Base-by-base conservation (phyloP, 1,140 invertebrate genomes). In the Araneus ventricosus region DNA sequence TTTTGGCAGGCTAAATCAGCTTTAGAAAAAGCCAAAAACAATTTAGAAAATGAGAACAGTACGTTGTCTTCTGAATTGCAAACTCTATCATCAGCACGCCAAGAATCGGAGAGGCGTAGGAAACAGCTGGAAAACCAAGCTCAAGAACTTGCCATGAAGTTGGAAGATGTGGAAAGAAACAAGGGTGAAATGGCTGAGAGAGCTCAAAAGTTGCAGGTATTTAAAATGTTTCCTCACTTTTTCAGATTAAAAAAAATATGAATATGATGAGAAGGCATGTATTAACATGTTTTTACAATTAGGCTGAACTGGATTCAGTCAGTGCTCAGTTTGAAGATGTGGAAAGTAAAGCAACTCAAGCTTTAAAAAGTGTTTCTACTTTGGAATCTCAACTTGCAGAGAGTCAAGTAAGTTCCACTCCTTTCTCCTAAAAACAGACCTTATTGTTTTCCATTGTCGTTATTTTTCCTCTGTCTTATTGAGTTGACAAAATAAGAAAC, bases 61-160 rank as follows among this genome's bases (percentile, higher is more conserved):
- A 98, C 99, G 95, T 95, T 99, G 88, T 97, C 98, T 0, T 98
- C 97, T 45, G 99, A 99, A 95, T 95, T 99, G 94, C 97, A 98
- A 94, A 97, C 97, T 70, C 97, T 99, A 0, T 97, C 97, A 61
- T 97, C 97, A 2, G 97, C 97, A 27, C 97, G 98, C 93, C 97
- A 97, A 90, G 99, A 99, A 95, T 97, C 97, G 82, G 99, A 99
- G 95, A 97, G 99, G 57, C 96, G 98, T 82, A 96, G 99, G 59
- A 99, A 99, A 95, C 98, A 99, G 95, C 97, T 97, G 3, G 99
- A 99, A 95, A 97, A 97, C 85, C 97, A 98, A 94, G 95, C 98
- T 24, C 95, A 96, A 63, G 97, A 97, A 91, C 70, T 96, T 59
- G 95, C 94, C 63, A 94, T 96, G 24, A 96, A 96, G 94, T 94